Conservation (phyloP, 2,888 invertebrate species). For the Selenia dentaria region DNA sequence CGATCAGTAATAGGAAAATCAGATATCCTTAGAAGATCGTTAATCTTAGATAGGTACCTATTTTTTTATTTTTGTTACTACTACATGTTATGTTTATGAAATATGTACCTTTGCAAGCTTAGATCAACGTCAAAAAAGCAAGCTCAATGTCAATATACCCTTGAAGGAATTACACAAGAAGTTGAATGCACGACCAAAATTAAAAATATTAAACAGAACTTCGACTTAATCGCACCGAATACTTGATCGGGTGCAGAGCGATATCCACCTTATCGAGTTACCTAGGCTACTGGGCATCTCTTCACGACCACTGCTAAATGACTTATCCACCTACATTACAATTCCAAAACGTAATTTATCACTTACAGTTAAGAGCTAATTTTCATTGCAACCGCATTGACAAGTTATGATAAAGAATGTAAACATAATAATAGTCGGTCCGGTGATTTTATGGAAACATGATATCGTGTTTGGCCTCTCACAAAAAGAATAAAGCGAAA, state of each 20-base stretch:
- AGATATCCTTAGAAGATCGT: too few relatives aligned
- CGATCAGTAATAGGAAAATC: too few relatives aligned
- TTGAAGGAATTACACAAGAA: constrained; percentile 36
- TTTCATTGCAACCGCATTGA: constrained; percentile 21
- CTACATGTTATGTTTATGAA: too few relatives aligned
- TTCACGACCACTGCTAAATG: constrained; percentile 39
- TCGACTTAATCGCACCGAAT: constrained; percentile 80
- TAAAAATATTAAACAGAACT: constrained; percentile 69
- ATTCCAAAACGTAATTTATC: constrained; percentile 36
- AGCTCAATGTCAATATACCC: constrained; percentile 23
- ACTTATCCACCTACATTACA: constrained; percentile 33
- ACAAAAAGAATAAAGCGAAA: constrained; percentile 77
- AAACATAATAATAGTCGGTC: constrained; percentile 76
- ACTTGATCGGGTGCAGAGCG: constrained; percentile 76
- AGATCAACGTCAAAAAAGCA: constrained; percentile 5
- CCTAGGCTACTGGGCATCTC: constrained; percentile 83
- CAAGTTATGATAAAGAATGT: constrained; percentile 60
- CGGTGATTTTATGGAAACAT: constrained; percentile 83
- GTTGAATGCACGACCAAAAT: constrained; percentile 43
- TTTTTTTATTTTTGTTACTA: too few relatives aligned
- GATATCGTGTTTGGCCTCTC: constrained; percentile 79
- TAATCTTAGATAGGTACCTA: too few relatives aligned
- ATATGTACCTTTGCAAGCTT: neutral
- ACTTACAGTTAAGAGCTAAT: constrained; percentile 32
- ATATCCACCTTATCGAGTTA: constrained; percentile 82